A percentile compares a stretch with the other conserved stretches of the same genome.
phyloP scores from a whole-genome alignment of 2,113 vertebrate species.

The Tetraodon nigroviridis region DNA sequence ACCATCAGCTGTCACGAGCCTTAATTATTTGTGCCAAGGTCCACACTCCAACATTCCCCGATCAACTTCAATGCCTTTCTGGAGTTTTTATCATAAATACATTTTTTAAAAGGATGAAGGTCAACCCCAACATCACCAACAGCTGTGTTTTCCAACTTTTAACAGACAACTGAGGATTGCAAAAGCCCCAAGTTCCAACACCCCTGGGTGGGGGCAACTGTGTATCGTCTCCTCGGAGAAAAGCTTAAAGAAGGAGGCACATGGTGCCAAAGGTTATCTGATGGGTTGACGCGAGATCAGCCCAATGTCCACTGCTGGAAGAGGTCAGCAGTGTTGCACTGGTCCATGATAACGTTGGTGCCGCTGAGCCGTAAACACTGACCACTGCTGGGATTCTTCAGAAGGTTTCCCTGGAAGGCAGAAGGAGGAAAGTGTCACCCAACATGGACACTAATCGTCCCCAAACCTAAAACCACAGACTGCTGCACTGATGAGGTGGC shows the following conservation, averaged over 20 bases:
- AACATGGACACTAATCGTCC: neutral
- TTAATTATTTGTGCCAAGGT: neutral
- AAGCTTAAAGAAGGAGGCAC: constrained; percentile 10
- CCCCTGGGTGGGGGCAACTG: neutral
- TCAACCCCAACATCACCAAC: constrained; percentile 8
- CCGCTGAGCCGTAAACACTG: constrained; percentile 76
- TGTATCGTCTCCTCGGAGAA: neutral
- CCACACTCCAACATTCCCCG: constrained; percentile 14
- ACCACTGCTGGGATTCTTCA: constrained; percentile 79
- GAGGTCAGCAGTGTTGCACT: constrained; percentile 73
- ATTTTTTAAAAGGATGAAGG: constrained; percentile 35
- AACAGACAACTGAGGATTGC: constrained; percentile 14
- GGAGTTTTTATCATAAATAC: constrained; percentile 49
- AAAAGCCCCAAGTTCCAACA: constrained; percentile 1
- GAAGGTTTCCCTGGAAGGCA: constrained; percentile 73
- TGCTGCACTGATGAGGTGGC: too few species aligned
- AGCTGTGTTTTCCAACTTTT: constrained; percentile 31
- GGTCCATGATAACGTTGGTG: constrained; percentile 68
- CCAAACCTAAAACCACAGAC: neutral
- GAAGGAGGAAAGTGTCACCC: neutral
- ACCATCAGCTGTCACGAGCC: too few species aligned
- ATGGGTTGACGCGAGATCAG: constrained; percentile 55
- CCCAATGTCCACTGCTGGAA: constrained; percentile 84
- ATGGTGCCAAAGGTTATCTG: constrained; percentile 14
- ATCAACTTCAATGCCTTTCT: constrained; percentile 26